Conservation (phyloP, 2,797 vertebrate species). For the Anguilla anguilla region DNA sequence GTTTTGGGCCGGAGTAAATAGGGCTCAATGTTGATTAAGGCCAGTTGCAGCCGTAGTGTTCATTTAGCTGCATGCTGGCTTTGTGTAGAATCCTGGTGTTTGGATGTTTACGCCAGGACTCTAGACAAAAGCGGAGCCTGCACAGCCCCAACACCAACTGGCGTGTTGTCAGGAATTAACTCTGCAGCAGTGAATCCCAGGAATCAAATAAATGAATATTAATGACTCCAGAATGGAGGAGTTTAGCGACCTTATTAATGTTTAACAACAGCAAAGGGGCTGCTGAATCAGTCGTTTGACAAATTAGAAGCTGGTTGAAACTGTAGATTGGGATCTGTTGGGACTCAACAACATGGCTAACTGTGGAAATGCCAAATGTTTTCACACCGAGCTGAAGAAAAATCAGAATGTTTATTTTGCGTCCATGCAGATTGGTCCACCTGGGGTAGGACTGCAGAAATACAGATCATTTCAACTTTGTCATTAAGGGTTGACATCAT, state of each 20-base stretch:
- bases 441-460: background rate
- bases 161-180: background rate
- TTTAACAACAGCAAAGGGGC: conserved; percentile 12
- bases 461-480: conserved; percentile 18
- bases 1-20: background rate
- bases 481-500: conserved; percentile 9
- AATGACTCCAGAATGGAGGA: conserved; percentile 2
- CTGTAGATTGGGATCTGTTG: background rate
- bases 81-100: background rate
- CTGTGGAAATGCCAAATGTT: conserved; percentile 1
- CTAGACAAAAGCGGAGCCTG: background rate
- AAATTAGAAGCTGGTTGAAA: background rate
- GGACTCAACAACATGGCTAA: background rate
- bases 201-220: background rate
- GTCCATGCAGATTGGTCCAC: conserved; percentile 14
- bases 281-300: background rate
- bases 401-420: background rate
- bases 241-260: conserved; percentile 10
- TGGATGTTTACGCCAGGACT: background rate
- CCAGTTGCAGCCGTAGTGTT: background rate
- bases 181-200: conserved; percentile 2
- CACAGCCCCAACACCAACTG: background rate
- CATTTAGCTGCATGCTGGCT: background rate
- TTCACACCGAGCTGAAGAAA: background rate
- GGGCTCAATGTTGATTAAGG: background rate